Base-by-base conservation (phyloP, 2,797 vertebrate genomes). In the Cetoscarus ocellatus region DNA sequence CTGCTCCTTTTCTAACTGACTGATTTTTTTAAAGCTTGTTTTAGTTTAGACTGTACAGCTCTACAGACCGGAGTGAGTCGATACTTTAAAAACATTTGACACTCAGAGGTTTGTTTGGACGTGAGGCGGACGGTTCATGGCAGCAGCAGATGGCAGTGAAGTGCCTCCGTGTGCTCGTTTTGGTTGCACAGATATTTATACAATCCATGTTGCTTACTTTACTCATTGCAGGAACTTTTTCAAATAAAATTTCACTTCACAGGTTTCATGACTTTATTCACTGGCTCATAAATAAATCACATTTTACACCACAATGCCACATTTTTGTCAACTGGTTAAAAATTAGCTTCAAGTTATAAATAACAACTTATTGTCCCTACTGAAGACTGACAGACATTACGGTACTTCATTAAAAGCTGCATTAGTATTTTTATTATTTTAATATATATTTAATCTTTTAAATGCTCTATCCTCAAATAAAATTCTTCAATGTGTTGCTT, bases 121-220 rank as follows among this genome's bases (percentile, higher is more conserved):
- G 39, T 81, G 19, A 68, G 65, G 75, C 80, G 82, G 75, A 73
- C 67, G 40, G 55, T 79, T 44, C 63, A 75, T 74, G 83, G 80
- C 84, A 86, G 81, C 86, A 80, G 85, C 86, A 80, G 85, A 88
- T 86, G 88, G 91, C 92, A 90, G 73, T 70, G 44, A 93, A 93
- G 92, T 93, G 92, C 92, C 91, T 93, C 89, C 12, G 55, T 88
- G 88, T 88, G 86, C 85, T 87, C 80, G 62, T 86, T 91, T 89
- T 85, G 83, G 88, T 91, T 89, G 82, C 90, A 89, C 91, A 90
- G 70, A 84, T 92, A 91, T 93, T 92, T 94, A 90, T 94, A 92
- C 85, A 87, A 88, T 90, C 77, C 86, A 86, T 86, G 77, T 92
- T 87, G 90, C 91, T 92, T 90, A 88, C 72, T 90, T 90, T 86